Base-by-base conservation (phyloP, 2,797 vertebrate genomes). In the Pangasius krempfi region DNA sequence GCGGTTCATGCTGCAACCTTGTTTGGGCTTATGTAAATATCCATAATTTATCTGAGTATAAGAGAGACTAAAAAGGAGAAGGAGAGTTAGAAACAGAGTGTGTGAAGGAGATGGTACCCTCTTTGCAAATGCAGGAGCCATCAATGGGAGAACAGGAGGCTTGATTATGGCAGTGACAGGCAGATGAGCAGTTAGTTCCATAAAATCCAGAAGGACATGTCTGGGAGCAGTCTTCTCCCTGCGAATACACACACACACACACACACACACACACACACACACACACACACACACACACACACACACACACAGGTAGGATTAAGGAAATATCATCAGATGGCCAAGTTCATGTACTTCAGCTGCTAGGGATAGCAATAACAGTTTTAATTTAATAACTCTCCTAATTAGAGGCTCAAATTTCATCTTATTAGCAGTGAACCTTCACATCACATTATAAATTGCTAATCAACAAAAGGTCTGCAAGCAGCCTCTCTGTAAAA, bases 61-160 rank as follows among this genome's bases (percentile, higher is more conserved):
- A 87, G 72, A 40, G 9, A 72, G 72, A 84, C 33, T 22, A 52
- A 18, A 78, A 79, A 27, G 40, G 54, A 58, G 70, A 85, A n/a
- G 60, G 16, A 30, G 60, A 87, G 44, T 68, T 47, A 75, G 56
- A 64, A 33, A 54, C 52, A 33, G 20, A 52, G 18, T 27, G 27
- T 75, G 64, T 56, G 44, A 16, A 27, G 78, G 37, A 91, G 68
- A 66, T 54, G 60, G 89, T 97, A 99, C 99, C 99, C 97, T 98
- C 98, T 93, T 93, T 97, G 96, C 99, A 99, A 92, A 97, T 92
- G 90, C 99, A 99, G 89, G 97, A 97, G n/a, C 99, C 99, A 2
- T 99, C 97, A 70, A 96, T 92, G 0, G 97, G 97, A 87, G 97
- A 99, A 93, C 99, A 99, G 47, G 95, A 89, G 1, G 96, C 98